Conservation (phyloP, 2,888 invertebrate genomes). For the Aleiodes alternator region DNA sequence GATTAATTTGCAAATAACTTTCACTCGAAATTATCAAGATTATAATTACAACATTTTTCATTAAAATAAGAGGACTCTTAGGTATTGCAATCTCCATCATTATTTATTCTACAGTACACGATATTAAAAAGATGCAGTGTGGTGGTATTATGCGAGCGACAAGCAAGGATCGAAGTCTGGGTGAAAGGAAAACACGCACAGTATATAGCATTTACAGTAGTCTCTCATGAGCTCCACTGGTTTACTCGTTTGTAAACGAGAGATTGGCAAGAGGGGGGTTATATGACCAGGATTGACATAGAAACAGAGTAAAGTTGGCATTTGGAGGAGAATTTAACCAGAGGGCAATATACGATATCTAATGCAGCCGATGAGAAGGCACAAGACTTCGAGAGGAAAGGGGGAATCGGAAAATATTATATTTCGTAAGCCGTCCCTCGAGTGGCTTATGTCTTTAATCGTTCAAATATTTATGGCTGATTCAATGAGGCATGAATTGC, state of each 20-base stretch:
- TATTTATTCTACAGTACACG: constrained; percentile 51
- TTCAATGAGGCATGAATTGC: constrained; percentile 15
- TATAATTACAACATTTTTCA: too few relatives aligned
- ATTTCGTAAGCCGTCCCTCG: constrained; percentile 37
- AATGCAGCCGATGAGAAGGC: not conserved
- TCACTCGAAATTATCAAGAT: too few relatives aligned
- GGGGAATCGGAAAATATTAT: constrained; percentile 29
- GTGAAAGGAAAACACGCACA: constrained; percentile 72
- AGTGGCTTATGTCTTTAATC: constrained; percentile 39
- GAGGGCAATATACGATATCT: constrained; percentile 17
- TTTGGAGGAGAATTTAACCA: constrained; percentile 31
- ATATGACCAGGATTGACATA: constrained; percentile 43
- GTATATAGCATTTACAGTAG: constrained; percentile 18
- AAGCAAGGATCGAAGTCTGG: constrained; percentile 65
- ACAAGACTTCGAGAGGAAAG: not conserved
- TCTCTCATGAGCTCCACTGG: constrained; percentile 26
- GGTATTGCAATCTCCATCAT: constrained; percentile 27
- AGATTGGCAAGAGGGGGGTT: constrained; percentile 4
- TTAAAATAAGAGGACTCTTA: not conserved
- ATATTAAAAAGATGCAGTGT: constrained; percentile 66
- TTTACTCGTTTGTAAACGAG: constrained; percentile 27
- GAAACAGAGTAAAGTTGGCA: constrained; percentile 44
- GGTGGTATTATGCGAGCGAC: constrained; percentile 46
- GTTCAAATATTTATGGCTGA: constrained; percentile 41
- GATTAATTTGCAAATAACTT: too few relatives aligned